Evolutionary conservation across 2,797 vertebrate species (phyloP), one percentile per base, ranked within the genome.

Genomic region (Menidia menidia): DNA sequence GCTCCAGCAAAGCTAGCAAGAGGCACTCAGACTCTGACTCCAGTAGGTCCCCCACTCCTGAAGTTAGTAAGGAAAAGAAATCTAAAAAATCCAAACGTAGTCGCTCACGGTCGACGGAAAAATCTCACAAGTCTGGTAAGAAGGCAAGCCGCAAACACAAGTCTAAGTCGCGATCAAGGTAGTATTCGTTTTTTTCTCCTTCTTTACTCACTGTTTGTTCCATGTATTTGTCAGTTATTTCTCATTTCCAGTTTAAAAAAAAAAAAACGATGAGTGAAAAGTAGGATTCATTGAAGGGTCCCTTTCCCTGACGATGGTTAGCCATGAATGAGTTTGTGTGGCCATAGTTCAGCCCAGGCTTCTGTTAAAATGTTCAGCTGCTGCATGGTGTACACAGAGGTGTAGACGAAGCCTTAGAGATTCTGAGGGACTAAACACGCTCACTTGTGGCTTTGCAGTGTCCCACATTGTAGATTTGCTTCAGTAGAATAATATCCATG

Each of bases 91-190:
- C 95, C 71, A 99, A 99, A 94, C 97, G 96, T 95, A 98, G 97
- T 95, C 97, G 97, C 58, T 99, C 98, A 90, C 92, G 95, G 90
- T 99, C 97, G 88, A 78, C 95, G 97, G 97, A 99, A 95, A 98
- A 97, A 96, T 96, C 96, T 94, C 97, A 98, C 97, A 99, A 97
- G 98, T 99, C 98, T 99, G 98, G 98, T 99, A 99, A 99, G 97
- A 99, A 99, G 97, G 97, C 97, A 98, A 99, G 97, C 97, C 97
- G 97, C 97, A 98, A 99, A 99, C 97, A 98, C 97, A 99, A 99
- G 98, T 99, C 97, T 99, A 99, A 99, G 95, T 99, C 98, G 89
- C 97, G 96, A 99, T 99, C 97, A 99, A 99, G 97, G 98, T 99
- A 99, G 98, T 99, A 98, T 95, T 92, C 96, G 94, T 96, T 98